phyloP scores from a whole-genome alignment of 1,140 invertebrate genomes.

The Linepithema humile region DNA sequence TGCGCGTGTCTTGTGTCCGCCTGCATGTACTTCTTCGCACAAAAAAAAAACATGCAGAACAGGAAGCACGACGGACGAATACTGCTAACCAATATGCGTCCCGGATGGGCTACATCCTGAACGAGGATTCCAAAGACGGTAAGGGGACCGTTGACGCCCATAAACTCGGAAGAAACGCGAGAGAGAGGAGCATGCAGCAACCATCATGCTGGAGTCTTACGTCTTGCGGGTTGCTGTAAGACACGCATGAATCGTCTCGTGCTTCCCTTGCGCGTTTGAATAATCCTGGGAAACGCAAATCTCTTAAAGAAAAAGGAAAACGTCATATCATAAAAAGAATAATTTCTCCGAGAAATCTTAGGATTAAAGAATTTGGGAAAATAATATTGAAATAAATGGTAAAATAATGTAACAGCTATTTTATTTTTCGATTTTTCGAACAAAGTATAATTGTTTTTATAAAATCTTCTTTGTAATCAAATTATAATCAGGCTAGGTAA shows the following conservation, averaged over 20 bases:
- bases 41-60: slow-evolving; percentile 69
- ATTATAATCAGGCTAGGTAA: not conserved
- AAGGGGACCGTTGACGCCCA: slow-evolving; percentile 71
- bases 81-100: slow-evolving; percentile 58
- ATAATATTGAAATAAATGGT: slow-evolving; percentile 16
- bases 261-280: not conserved
- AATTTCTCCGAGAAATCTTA: not conserved
- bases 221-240: slow-evolving; percentile 77
- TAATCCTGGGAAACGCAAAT: not conserved
- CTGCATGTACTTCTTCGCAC: slow-evolving; percentile 70
- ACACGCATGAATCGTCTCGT: not conserved
- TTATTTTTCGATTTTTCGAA: not conserved
- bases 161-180: slow-evolving; percentile 48
- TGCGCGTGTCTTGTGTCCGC: slow-evolving; percentile 59
- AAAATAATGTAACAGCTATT: not conserved
- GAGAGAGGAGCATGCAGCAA: slow-evolving; percentile 60
- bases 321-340: not conserved
- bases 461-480: not conserved
- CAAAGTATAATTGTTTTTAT: not conserved
- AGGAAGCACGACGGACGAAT: slow-evolving; percentile 65
- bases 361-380: not conserved
- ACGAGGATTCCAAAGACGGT: slow-evolving; percentile 78
- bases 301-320: not conserved
- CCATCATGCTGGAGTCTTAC: slow-evolving; percentile 72
- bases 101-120: slow-evolving; percentile 40